A percentile compares a stretch with the other conserved stretches of the same genome.
Evolutionary conservation across 2,797 vertebrate genomes (phyloP).

Genomic region (Gallinago solitaria): DNA sequence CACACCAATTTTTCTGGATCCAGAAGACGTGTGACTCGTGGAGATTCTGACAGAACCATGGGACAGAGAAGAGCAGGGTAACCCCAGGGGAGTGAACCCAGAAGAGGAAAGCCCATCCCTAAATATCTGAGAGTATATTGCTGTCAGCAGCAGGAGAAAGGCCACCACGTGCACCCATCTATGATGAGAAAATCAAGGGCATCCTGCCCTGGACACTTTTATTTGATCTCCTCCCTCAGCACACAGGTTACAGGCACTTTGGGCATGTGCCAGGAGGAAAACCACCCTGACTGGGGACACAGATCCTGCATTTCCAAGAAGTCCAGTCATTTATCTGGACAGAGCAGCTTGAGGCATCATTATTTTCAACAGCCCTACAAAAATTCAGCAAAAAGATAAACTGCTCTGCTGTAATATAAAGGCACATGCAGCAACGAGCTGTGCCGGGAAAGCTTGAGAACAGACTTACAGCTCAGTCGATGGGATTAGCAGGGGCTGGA

Average conservation of each 20-base stretch:
- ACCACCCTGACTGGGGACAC: background rate
- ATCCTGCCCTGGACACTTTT: background rate
- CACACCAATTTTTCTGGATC: background rate
- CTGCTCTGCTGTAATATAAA: background rate
- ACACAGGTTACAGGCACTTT: background rate
- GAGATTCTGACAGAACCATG: background rate
- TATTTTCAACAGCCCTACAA: background rate
- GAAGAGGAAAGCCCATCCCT: background rate
- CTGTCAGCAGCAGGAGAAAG: background rate
- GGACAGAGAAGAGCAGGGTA: background rate
- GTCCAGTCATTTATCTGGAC: background rate
- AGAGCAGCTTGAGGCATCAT: background rate
- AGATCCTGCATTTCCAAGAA: background rate
- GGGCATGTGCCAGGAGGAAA: background rate
- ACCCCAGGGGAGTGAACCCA: background rate
- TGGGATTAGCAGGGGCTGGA: slow-evolving; percentile 25
- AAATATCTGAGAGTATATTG: background rate
- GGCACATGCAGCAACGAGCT: background rate
- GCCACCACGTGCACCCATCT: background rate
- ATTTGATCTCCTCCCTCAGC: background rate
- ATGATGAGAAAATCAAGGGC: background rate
- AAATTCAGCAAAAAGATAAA: slow-evolving; percentile 7
- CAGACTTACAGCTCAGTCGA: background rate
- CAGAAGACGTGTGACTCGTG: fast-evolving
- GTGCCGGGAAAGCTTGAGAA: background rate